phyloP scores from a whole-genome alignment of 2,888 invertebrate genomes.

The Meiosimyza decipiens region DNA sequence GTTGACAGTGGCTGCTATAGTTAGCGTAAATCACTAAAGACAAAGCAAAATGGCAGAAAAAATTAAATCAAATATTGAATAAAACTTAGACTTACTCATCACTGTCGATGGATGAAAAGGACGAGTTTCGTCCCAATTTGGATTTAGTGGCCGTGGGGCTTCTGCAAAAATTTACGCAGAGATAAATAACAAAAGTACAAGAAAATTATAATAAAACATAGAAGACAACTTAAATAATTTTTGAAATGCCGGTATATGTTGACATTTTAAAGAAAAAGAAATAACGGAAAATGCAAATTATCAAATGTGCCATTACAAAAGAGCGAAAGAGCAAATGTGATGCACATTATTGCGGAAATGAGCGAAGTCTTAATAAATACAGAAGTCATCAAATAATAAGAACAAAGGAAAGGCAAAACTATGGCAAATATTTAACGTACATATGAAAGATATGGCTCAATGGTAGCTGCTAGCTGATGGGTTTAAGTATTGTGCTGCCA shows the following conservation, averaged over 20 bases:
- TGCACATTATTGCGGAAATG: too few relatives aligned
- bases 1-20: neutral
- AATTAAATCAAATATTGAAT: conserved; percentile 53
- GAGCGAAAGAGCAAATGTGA: too few relatives aligned
- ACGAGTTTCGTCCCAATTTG: conserved; percentile 61
- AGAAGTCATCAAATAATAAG: too few relatives aligned
- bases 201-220: conserved; percentile 49
- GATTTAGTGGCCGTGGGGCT: conserved; percentile 63
- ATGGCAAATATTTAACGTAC: too few relatives aligned
- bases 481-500: too few relatives aligned
- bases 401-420: too few relatives aligned
- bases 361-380: too few relatives aligned
- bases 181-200: conserved; percentile 41
- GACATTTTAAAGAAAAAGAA: conserved; percentile 30
- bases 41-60: conserved; percentile 37
- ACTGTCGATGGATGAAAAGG: conserved; percentile 59
- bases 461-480: too few relatives aligned
- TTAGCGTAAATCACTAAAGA: conserved; percentile 33
- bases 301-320: too few relatives aligned
- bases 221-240: conserved; percentile 4
- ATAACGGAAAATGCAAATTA: neutral
- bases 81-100: conserved; percentile 63
- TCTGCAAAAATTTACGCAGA: conserved; percentile 55
- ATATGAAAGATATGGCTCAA: too few relatives aligned
- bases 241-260: neutral